Evolutionary conservation across 2,888 invertebrate genomes (phyloP), one percentile per base, ranked within the genome.

Genomic region (Celastrina argiolus): DNA sequence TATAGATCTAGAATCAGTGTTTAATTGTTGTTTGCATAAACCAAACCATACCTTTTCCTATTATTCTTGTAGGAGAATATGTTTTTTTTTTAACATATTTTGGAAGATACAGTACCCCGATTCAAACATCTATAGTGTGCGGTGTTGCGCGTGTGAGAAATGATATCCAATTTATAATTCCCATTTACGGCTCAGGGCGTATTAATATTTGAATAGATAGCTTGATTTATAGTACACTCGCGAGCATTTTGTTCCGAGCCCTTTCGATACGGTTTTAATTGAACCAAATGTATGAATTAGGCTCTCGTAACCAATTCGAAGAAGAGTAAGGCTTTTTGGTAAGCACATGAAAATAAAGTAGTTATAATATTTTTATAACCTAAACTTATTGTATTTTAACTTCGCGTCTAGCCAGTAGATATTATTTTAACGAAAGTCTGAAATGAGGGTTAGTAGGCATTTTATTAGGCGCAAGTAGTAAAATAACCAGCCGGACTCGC

Each of bases 111-210:
- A n/a, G n/a, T n/a, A n/a, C n/a, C n/a, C n/a, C n/a, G n/a, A 70
- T 65, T 58, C 67, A 70, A 68, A 68, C 64, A 65, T 76, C 75
- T 75, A 76, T 34, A 59, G 36, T 61, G 61, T 61, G 61, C 61
- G 61, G 12, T 18, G 61, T 18, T 2, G 18, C 22, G 18, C 10
- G 74, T 70, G 76, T 80, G 78, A 81, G 74, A 79, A 76, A 81
- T 83, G 78, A 77, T 78, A 75, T 72, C 77, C 79, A 79, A 86
- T 85, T 84, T 85, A 82, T 87, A 84, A 87, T 83, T 81, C 78
- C 82, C 84, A 87, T 86, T 85, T 84, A 81, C 78, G 78, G 74
- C 76, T 75, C 71, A 76, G 74, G 75, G 74, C 76, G 72, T 81
- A 78, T 81, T 82, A 79, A 81, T 83, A 77, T 80, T 81, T 79